phyloP scores from a whole-genome alignment of 2,113 vertebrate species.

The Alethe castanea region DNA sequence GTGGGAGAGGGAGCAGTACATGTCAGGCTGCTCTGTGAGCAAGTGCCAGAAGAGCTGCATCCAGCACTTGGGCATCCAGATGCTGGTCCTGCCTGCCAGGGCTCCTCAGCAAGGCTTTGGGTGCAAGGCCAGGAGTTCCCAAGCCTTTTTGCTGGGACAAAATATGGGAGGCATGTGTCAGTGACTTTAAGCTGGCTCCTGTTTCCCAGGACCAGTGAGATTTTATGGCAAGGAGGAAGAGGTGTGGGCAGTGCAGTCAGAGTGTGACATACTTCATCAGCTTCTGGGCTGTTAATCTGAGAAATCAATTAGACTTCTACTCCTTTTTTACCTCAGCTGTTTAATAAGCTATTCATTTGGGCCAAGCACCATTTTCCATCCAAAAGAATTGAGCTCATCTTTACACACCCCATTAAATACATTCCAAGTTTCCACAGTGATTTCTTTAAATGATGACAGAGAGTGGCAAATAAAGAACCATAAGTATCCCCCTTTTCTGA shows the following conservation, averaged over 20 bases:
- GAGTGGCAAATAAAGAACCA: background rate
- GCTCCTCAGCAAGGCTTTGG: background rate
- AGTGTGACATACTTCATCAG: background rate
- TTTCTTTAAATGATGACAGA: background rate
- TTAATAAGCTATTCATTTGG: background rate
- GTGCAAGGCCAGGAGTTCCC: background rate
- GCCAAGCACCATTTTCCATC: background rate
- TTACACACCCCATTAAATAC: background rate
- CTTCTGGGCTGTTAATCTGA: background rate
- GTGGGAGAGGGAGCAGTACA: background rate
- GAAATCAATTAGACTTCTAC: background rate
- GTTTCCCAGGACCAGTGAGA: background rate
- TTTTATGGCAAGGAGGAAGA: background rate
- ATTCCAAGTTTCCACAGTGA: background rate
- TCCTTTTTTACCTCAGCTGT: background rate
- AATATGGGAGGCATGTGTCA: background rate
- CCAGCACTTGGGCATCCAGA: rapidly evolving
- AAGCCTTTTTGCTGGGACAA: background rate
- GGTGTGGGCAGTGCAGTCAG: background rate
- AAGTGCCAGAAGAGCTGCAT: background rate
- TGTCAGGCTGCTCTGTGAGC: background rate
- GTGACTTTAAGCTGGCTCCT: background rate
- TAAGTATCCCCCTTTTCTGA: background rate
- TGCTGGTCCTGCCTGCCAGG: background rate
- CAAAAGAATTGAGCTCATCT: background rate